Evolutionary conservation across 1,140 invertebrate genomes (phyloP), one percentile per base, ranked within the genome.

Genomic region (Campoletis sonorensis): DNA sequence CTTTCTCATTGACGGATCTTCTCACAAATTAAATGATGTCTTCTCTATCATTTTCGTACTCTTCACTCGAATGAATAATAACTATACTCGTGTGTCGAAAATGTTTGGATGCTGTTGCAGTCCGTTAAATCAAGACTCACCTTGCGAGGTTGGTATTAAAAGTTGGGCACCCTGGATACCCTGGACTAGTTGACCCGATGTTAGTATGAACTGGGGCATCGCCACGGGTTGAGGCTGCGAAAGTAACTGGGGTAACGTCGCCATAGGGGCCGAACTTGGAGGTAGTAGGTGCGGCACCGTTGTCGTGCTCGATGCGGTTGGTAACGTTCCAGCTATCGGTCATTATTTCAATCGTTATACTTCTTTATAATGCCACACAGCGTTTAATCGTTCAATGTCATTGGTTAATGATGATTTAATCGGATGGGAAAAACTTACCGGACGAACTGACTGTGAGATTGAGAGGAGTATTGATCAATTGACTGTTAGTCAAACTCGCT

Each of bases 101-200:
- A 4, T 70, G 11, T 18, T 18, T 15, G 27, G 18, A 18, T 16
- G 30, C 0, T 18, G n/a, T 70, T 0, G 4, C 4, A 15, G 13
- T 67, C n/a, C n/a, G n/a, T 23, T 8, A 21, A 13, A 45, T 13
- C 11, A 40, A 80, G 72, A 85, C 86, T 91, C 93, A 98, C 97
- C 97, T 95, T 98, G 97, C 54, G 97, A 97, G 23, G 97, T 98
- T 67, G 97, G 97, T 92, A 98, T 98, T 81, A 98, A 94, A 78
- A 98, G 94, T 90, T 98, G 97, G 81, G 97, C 97, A 13, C 97
- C 97, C 91, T 98, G 97, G 84, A 98, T 97, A 79, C 97, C 97
- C 91, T 98, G 97, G 72, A 97, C 95, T 86, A 98, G 94, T 92
- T 98, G 97, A 81, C 97, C 97, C 80, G 97, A 97, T 68, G 96